Evolutionary conservation across 2,113 vertebrate species (phyloP).

Genomic region (Hiodon alosoides): DNA sequence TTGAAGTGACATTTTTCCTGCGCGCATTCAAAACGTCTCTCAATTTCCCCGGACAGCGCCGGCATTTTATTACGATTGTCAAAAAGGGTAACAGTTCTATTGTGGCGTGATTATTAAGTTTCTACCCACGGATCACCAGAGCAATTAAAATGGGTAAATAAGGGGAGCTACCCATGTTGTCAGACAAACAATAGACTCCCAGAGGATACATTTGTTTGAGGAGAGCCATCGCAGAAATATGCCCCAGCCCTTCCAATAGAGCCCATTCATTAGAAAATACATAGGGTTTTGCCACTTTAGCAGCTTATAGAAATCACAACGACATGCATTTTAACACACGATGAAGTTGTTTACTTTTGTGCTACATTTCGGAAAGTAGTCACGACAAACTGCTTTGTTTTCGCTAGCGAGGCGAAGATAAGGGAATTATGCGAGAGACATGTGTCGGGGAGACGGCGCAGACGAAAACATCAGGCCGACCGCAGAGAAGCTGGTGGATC

Average conservation of each 20-base stretch:
- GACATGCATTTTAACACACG: slow-evolving; percentile 63
- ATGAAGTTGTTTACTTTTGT: slow-evolving; percentile 69
- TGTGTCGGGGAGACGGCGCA: slow-evolving; percentile 43
- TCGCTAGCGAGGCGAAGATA: slow-evolving; percentile 38
- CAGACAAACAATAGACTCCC: slow-evolving; percentile 69
- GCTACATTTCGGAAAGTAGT: slow-evolving; percentile 44
- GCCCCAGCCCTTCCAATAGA: slow-evolving; percentile 42
- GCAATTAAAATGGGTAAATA: slow-evolving; percentile 89
- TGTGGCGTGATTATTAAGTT: slow-evolving; percentile 76
- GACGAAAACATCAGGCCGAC: slow-evolving; percentile 14
- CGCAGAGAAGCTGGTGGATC: neutral
- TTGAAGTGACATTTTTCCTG: slow-evolving; percentile 31
- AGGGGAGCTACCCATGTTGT: slow-evolving; percentile 63
- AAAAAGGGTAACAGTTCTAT: slow-evolving; percentile 71
- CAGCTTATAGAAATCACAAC: slow-evolving; percentile 60
- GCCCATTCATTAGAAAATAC: slow-evolving; percentile 65
- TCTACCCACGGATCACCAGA: slow-evolving; percentile 75
- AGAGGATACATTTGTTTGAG: slow-evolving; percentile 64
- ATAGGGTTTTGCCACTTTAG: slow-evolving; percentile 57
- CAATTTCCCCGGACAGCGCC: slow-evolving; percentile 50
- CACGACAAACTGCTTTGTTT: slow-evolving; percentile 53
- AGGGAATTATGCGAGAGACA: slow-evolving; percentile 48
- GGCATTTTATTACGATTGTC: slow-evolving; percentile 80
- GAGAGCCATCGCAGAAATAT: slow-evolving; percentile 53
- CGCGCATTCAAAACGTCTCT: slow-evolving; percentile 48